These are phyloP conservation scores for Lepisosteus osseus DNA, from an alignment of 2,113 vertebrate genomes.

Conservation along the genomic window DNA sequence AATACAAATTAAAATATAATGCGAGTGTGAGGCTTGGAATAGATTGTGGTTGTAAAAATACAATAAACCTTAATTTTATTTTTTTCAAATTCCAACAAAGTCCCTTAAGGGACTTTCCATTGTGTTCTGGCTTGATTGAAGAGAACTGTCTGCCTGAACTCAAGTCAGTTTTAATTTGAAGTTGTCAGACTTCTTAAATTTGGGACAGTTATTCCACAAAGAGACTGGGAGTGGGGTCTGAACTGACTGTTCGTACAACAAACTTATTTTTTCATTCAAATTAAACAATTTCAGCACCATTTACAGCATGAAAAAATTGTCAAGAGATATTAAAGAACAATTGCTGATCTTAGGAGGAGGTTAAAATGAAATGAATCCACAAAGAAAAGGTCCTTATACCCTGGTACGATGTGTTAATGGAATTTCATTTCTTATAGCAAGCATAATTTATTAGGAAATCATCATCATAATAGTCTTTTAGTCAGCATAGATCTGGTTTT, in stretches of 20 bases:
- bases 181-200: neutral
- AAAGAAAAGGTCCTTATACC: neutral
- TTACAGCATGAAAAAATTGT: neutral
- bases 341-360: neutral
- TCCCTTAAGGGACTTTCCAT: neutral
- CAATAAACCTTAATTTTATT: too few species aligned
- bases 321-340: neutral
- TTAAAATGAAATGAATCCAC: conserved; percentile 11
- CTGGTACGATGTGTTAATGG: conserved; percentile 26
- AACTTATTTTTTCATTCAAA: neutral
- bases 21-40: too few species aligned
- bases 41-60: too few species aligned
- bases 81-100: too few species aligned
- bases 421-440: conserved; percentile 29
- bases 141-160: neutral
- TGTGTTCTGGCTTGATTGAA: neutral
- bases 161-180: neutral
- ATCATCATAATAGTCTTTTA: conserved; percentile 24
- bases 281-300: neutral
- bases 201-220: too few species aligned
- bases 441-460: conserved; percentile 32
- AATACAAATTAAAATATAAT: too few species aligned
- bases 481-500: conserved; percentile 31
- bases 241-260: neutral
- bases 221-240: too few species aligned